Conservation (phyloP, 2,888 invertebrate genomes). For the Tetranychus piercei region DNA sequence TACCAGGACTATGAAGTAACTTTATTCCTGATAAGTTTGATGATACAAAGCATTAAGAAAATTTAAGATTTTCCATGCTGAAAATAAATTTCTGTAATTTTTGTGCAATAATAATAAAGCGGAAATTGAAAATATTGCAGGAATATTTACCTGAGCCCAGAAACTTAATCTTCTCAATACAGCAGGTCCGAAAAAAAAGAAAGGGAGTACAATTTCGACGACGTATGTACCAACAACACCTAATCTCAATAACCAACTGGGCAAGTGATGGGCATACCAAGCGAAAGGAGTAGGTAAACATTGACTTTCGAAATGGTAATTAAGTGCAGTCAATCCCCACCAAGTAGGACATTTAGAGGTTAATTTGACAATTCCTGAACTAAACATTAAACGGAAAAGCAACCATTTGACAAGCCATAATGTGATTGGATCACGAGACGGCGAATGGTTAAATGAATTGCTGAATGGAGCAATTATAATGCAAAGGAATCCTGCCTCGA, state of each 20-base stretch:
- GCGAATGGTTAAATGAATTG: background rate
- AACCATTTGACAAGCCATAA: constrained; percentile 54
- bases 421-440: constrained; percentile 34
- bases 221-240: constrained; percentile 43
- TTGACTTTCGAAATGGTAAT: constrained; percentile 52
- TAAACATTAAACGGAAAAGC: constrained; percentile 51
- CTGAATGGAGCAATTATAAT: constrained; percentile 46
- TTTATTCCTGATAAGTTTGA: too few relatives aligned
- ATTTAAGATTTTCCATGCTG: too few relatives aligned
- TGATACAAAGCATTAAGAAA: too few relatives aligned
- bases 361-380: constrained; percentile 51
- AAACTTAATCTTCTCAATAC: constrained; percentile 45
- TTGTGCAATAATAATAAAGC: background rate
- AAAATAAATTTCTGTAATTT: too few relatives aligned
- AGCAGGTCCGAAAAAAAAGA: constrained; percentile 52
- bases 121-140: background rate
- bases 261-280: constrained; percentile 53
- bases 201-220: constrained; percentile 47
- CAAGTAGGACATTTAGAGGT: constrained; percentile 51
- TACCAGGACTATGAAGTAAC: too few relatives aligned
- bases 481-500: constrained; percentile 53
- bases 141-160: constrained; percentile 28
- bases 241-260: constrained; percentile 45
- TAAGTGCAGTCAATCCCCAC: constrained; percentile 50
- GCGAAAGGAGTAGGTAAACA: constrained; percentile 52